Percentiles rank a stretch among this genome's conserved stretches.
Evolutionary conservation across 2,797 vertebrate species (phyloP).

Genomic region (Caiman crocodilus): DNA sequence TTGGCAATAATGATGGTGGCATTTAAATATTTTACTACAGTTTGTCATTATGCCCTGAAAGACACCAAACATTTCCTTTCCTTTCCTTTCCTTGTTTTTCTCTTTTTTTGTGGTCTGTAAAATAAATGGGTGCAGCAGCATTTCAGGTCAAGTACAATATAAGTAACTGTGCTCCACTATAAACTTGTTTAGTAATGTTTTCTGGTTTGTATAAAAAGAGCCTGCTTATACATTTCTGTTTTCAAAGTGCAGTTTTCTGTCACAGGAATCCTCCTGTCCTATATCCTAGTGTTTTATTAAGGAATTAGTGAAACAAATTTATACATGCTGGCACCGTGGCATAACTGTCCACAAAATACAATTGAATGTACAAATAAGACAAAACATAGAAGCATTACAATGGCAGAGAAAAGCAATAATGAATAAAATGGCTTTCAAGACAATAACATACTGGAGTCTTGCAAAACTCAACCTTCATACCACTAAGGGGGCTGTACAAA

Average conservation of each 20-base stretch:
- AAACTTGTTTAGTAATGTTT: slow-evolving; percentile 67
- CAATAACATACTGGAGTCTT: slow-evolving; percentile 71
- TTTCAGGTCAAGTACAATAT: slow-evolving; percentile 72
- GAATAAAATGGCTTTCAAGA: slow-evolving; percentile 76
- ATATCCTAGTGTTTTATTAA: slow-evolving; percentile 61
- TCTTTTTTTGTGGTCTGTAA: slow-evolving; percentile 75
- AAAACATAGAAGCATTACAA: slow-evolving; percentile 78
- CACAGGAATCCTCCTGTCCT: slow-evolving; percentile 66
- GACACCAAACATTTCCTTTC: slow-evolving; percentile 74
- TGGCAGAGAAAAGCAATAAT: slow-evolving; percentile 85
- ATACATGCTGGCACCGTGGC: slow-evolving; percentile 72
- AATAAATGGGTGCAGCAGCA: slow-evolving; percentile 73
- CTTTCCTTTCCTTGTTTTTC: slow-evolving; percentile 51
- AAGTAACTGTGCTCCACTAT: slow-evolving; percentile 71
- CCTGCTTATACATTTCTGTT: slow-evolving; percentile 62
- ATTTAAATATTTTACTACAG: slow-evolving; percentile 64
- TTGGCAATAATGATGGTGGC: slow-evolving; percentile 75
- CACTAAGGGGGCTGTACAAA: slow-evolving; percentile 58
- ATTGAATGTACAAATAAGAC: slow-evolving; percentile 72
- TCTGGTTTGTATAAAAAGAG: slow-evolving; percentile 76
- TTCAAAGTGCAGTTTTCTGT: slow-evolving; percentile 70
- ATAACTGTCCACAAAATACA: slow-evolving; percentile 61
- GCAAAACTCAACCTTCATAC: slow-evolving; percentile 65
- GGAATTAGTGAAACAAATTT: slow-evolving; percentile 54
- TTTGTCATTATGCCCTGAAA: slow-evolving; percentile 71